Evolutionary conservation across 2,888 invertebrate genomes (phyloP), one percentile per base, ranked within the genome.

Genomic region (Rotaria socialis): DNA sequence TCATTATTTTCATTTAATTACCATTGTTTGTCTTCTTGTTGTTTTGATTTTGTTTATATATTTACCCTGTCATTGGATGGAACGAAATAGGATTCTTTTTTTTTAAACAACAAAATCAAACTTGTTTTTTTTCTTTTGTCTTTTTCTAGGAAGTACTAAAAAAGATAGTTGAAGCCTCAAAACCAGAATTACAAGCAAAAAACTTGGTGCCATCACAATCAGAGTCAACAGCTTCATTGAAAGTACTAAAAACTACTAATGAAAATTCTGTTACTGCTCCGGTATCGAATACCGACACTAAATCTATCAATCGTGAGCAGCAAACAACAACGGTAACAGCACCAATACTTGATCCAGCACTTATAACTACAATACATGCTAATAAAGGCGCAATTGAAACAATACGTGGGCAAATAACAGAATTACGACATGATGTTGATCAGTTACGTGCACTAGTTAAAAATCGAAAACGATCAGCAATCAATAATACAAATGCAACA

Each of bases 401-500:
- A 41, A 67, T 67, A 67, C 67, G 67, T 67, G 67, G 67, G 19
- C 67, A 67, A 67, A 67, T 67, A 14, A 67, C 67, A 6, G 67
- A 67, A 67, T 35, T 67, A 35, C 1, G 67, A 67, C 67, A 67
- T 67, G 67, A 67, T 41, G 67, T 67, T 67, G 67, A 67, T 67
- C 67, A 67, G 16, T 19, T 67, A 67, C 67, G 67, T 16, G 0
- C 19, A 19, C 67, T 35, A 67, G 19, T 67, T 19, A 67, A 67
- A 19, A 35, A 14, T 35, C 67, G 67, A 19, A 67, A 67, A 67
- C 67, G 35, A 7, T 67, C 67, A 35, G 35, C 67, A 67, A 67
- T 35, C 35, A 35, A 35, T 5, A 67, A 27, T 67, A 67, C 35
- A 35, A 35, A 67, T 35, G 3, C 67, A 19, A 35, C 67, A 35